phyloP scores from a whole-genome alignment of 1,140 invertebrate species.

The Bombus consobrinus region DNA sequence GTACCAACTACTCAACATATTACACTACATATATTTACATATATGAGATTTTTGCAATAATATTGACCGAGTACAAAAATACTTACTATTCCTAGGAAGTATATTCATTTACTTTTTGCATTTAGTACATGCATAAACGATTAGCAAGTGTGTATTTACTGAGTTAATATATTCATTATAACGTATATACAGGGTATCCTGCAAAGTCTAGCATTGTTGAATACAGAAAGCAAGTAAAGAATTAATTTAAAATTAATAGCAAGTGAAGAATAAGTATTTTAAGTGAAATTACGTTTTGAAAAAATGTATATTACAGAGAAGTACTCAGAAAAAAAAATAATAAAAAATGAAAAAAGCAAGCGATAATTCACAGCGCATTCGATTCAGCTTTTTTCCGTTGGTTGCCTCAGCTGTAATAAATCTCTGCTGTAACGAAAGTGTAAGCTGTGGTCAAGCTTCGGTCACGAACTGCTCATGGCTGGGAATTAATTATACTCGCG shows the following conservation, averaged over 20 bases:
- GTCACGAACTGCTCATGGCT: slow-evolving; percentile 32
- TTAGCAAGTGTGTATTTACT: no score
- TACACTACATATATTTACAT: no score
- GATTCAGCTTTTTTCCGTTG: neutral
- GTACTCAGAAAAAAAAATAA: neutral
- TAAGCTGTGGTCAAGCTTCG: slow-evolving; percentile 30
- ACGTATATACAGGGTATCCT: no score
- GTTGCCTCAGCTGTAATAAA: slow-evolving; percentile 34
- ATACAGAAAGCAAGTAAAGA: neutral
- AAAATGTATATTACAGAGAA: neutral
- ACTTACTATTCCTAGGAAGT: neutral
- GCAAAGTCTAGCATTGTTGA: no score
- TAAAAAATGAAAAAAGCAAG: no score
- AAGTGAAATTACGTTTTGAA: neutral
- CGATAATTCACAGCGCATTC: neutral
- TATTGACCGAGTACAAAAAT: neutral
- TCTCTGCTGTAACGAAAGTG: slow-evolving; percentile 9
- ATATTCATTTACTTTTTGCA: no score
- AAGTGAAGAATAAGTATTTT: neutral
- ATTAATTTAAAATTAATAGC: neutral
- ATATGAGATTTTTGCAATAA: neutral
- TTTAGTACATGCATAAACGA: no score
- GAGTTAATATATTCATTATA: no score
- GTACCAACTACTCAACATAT: no score
- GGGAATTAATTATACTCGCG: slow-evolving; percentile 45